These are phyloP conservation scores for Autographa gamma DNA, from an alignment of 2,888 invertebrate genomes.

Conservation along the genomic window DNA sequence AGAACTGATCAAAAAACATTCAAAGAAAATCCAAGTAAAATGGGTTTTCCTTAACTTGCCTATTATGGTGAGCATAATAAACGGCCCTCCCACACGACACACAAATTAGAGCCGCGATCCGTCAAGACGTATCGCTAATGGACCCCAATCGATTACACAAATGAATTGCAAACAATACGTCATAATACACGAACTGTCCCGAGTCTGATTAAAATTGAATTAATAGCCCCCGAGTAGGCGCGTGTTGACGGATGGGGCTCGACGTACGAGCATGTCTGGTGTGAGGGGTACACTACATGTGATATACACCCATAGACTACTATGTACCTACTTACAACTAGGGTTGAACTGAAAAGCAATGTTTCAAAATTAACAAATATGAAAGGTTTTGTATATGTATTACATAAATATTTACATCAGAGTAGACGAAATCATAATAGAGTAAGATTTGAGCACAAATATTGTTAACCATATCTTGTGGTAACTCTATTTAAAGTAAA, in stretches of 20 bases:
- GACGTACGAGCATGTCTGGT: neutral
- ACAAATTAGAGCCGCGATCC: conserved; percentile 6
- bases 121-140: conserved; percentile 9
- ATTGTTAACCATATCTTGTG: no score
- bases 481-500: no score
- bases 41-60: neutral
- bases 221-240: conserved; percentile 11
- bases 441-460: no score
- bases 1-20: neutral
- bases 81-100: neutral
- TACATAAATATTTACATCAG: no score
- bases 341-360: no score
- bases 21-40: neutral
- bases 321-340: no score
- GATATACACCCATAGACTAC: no score
- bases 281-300: neutral
- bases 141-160: conserved; percentile 6
- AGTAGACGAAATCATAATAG: no score
- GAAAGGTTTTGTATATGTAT: no score
- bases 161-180: conserved; percentile 15
- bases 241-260: neutral
- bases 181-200: conserved; percentile 6
- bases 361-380: no score
- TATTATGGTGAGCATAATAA: neutral
- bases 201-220: conserved; percentile 24